phyloP scores from a whole-genome alignment of 1,140 invertebrate species.

The Luehdorfia chinensis region DNA sequence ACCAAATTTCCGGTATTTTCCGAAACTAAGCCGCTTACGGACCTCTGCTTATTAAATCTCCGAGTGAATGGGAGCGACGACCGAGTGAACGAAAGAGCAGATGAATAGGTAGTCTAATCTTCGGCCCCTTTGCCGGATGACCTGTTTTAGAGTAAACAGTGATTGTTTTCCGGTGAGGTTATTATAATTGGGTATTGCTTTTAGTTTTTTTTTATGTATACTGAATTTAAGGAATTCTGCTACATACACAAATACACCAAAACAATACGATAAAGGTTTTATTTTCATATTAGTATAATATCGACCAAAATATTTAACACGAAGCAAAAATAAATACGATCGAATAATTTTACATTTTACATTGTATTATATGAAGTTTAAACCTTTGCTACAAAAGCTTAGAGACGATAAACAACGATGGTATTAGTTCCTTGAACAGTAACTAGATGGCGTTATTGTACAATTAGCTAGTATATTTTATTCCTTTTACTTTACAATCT shows the following conservation, averaged over 20 bases:
- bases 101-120: conserved; percentile 37
- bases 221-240: too few relatives aligned
- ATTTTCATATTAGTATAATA: too few relatives aligned
- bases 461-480: background rate
- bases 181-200: conserved; percentile 18
- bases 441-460: conserved; percentile 2
- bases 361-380: too few relatives aligned
- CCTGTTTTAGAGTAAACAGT: conserved; percentile 28
- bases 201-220: background rate
- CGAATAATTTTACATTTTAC: too few relatives aligned
- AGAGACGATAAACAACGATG: too few relatives aligned
- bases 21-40: conserved; percentile 40
- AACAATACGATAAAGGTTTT: too few relatives aligned
- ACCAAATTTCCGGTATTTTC: conserved; percentile 42
- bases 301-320: too few relatives aligned
- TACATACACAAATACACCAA: too few relatives aligned
- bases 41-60: conserved; percentile 36
- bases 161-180: conserved; percentile 20
- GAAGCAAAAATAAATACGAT: too few relatives aligned
- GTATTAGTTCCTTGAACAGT: background rate
- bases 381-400: too few relatives aligned
- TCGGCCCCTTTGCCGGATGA: conserved; percentile 31
- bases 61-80: conserved; percentile 30
- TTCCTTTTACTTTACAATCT: too few relatives aligned
- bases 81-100: conserved; percentile 31